Conservation (phyloP, 2,797 vertebrate species). For the Okamejei kenojei region DNA sequence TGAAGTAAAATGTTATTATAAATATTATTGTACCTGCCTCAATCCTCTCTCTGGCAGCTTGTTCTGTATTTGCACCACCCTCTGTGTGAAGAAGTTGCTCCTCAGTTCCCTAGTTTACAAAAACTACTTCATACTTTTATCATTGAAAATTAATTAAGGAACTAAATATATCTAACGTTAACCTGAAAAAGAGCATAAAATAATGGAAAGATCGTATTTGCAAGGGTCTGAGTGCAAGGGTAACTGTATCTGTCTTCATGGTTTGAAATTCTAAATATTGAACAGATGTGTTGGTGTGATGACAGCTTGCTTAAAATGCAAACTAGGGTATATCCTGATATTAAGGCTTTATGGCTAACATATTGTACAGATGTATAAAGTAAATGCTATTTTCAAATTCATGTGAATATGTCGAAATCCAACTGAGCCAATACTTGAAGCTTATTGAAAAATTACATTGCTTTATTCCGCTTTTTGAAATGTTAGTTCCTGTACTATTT, state of each 20-base stretch:
- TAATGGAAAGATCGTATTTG: background rate
- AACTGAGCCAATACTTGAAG: background rate
- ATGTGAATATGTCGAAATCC: slow-evolving; percentile 42
- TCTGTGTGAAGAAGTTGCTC: no score
- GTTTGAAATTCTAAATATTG: slow-evolving; percentile 39
- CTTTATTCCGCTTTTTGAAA: background rate
- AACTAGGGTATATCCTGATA: slow-evolving; percentile 43
- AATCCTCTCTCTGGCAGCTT: no score
- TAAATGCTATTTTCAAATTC: slow-evolving; percentile 40
- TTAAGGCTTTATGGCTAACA: slow-evolving; percentile 42
- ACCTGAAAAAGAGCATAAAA: background rate
- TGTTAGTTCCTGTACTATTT: background rate
- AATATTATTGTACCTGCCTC: no score
- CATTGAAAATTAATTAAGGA: background rate
- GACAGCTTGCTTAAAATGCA: slow-evolving; percentile 47
- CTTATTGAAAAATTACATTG: background rate
- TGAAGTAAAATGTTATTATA: no score
- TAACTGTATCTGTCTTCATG: background rate
- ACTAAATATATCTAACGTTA: background rate
- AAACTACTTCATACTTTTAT: background rate
- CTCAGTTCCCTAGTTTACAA: background rate
- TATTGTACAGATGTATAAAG: slow-evolving; percentile 36
- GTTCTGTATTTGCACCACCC: no score
- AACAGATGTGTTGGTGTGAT: slow-evolving; percentile 49
- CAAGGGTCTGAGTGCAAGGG: background rate